Base-by-base conservation (phyloP, 2,113 vertebrate species). In the Lates calcarifer region DNA sequence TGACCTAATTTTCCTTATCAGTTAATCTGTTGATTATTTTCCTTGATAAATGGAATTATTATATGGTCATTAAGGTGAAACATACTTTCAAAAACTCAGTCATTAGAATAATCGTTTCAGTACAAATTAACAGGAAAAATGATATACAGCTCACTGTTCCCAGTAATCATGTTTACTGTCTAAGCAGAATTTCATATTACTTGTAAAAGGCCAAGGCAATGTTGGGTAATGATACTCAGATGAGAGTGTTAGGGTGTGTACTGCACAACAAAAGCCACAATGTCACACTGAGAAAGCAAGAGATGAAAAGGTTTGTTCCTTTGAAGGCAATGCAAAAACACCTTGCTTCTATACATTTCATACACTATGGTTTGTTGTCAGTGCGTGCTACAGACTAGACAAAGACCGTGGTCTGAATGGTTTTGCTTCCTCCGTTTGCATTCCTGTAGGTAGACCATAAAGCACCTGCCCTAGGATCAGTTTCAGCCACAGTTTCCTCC, bases 401-500 rank as follows among this genome's bases (percentile, higher is more conserved):
- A 60, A 28, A 77, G 58, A 10, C 5, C 12, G 35, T 45, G 22
- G 47, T 55, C 60, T 33, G 33, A 53, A 56, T 63, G 73, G 82
- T 87, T 91, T 85, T 92, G 86, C 86, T 93, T 93, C 91, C 91
- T 86, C 86, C 89, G 69, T 79, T 35, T 66, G 58, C 24, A 64
- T 84, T 86, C 51, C 69, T 78, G 67, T 87, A 89, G 77, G 68
- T 89, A 87, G 20, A 18, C 62, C 45, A 53, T 22, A 56, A 26
- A 77, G 70, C 92, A 93, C 89, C 93, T 92, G 92, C 71, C 57
- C 43, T 22, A 76, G 88, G 87, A 92, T 91, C 91, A 84, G 83
- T 95, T 95, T 95, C 94, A 93, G 90, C 94, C 94, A 94, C 92
- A 91, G 74, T 87, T 94, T 94, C 94, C 92, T 86, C 83, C 39